Evolutionary conservation across 1,140 invertebrate species (phyloP), one percentile per base, ranked within the genome.

Genomic region (Drosophila willistoni): DNA sequence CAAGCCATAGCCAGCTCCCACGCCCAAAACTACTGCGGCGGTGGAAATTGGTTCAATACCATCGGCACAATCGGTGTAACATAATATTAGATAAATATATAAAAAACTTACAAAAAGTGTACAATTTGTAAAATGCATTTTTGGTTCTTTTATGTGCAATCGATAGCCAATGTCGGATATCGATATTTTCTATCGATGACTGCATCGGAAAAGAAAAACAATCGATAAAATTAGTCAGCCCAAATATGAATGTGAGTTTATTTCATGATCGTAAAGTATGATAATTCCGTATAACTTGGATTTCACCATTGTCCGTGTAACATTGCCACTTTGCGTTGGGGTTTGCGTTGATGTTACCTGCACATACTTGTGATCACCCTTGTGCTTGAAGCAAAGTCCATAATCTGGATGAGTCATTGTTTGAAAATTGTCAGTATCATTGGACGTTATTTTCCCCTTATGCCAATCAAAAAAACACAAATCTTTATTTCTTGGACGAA

Each of bases 401-500:
- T 72, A 42, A 17, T 79, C 68, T 1, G 72, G 57, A 70, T 85
- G 65, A 6, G 73, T 63, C 4, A 81, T 42, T 6, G 79, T 72
- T 0, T 61, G 57, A 55, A 77, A 90, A 33, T 90, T 90, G 29
- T 78, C 79, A 1, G 72, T 80, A 55, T 83, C 64, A 44, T 75
- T 86, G 6, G 73, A 61, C n/a, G 36, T 17, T 0, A 73, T 65
- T 2, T 54, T 61, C 1, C 71, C 59, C 47, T 51, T 73, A 4
- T 73, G 71, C 72, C 77, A 86, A 17, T 90, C 74, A 36, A 79
- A 86, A 33, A 56, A 90, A 2, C 89, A 81, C 0, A 90, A 57
- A 41, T 90, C 72, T 2, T 57, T 72, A 1, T 41, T 61, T 42
- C 73, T 75, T 0, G 87, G 86, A 5, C 56, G 56, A 1, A 90